A percentile compares a stretch with the other conserved stretches of the same genome.
These are phyloP conservation scores for Rhingia rostrata DNA, from an alignment of 2,888 invertebrate species.

Conservation along the genomic window DNA sequence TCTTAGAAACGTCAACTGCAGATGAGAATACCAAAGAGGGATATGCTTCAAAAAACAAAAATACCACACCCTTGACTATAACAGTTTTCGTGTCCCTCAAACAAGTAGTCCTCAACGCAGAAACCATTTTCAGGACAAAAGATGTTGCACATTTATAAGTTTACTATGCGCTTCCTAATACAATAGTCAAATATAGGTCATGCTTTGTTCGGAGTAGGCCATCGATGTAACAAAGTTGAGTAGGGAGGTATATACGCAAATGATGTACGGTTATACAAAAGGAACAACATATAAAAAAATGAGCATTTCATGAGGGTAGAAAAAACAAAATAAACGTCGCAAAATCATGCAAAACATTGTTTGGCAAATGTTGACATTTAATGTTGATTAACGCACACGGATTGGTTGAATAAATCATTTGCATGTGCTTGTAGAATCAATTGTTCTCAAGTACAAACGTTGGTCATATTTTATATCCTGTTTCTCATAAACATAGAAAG, in stretches of 20 bases:
- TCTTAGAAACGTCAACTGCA: neutral
- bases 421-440: no score
- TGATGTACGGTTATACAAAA: neutral
- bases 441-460: no score
- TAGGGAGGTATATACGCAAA: slow-evolving; percentile 4
- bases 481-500: no score
- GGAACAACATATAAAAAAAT: neutral
- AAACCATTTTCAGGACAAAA: slow-evolving; percentile 14
- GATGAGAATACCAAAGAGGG: neutral
- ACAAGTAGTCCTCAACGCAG: neutral
- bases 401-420: neutral
- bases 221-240: slow-evolving; percentile 64
- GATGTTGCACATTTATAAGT: slow-evolving; percentile 11
- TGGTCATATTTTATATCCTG: no score
- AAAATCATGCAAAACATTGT: neutral
- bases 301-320: neutral
- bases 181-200: slow-evolving; percentile 59
- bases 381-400: neutral
- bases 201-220: slow-evolving; percentile 44
- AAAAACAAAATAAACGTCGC: slow-evolving; percentile 4
- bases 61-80: neutral
- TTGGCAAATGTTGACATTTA: neutral
- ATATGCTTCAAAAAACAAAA: neutral
- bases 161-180: slow-evolving; percentile 22
- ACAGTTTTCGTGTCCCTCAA: neutral